A percentile compares a stretch with the other conserved stretches of the same genome.
Conservation (phyloP, 2,888 invertebrate genomes). For the Sepioteuthis lessoniana region DNA sequence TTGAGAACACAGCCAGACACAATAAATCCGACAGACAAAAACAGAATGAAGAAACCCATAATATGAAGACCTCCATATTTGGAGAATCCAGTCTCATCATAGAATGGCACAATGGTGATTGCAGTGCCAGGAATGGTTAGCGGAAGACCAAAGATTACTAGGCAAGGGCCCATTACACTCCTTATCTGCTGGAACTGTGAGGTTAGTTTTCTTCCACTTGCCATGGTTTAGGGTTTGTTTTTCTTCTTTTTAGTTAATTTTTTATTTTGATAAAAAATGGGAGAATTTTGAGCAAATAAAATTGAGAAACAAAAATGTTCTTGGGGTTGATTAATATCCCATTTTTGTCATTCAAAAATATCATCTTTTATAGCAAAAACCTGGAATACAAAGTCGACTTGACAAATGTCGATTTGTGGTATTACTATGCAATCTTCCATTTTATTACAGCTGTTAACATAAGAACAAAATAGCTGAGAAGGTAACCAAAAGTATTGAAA, state of each 20-base stretch:
- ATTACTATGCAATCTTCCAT: not conserved
- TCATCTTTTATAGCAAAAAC: not conserved
- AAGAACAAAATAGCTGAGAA: not conserved
- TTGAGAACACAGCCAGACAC: constrained; percentile 52
- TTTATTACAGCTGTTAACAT: not conserved
- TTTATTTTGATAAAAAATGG: not conserved
- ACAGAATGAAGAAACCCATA: constrained; percentile 55
- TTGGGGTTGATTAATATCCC: not conserved
- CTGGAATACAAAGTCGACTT: not conserved
- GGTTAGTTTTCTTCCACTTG: constrained; percentile 35
- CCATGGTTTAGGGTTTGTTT: not conserved
- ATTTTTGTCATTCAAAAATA: not conserved
- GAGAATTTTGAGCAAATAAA: not conserved
- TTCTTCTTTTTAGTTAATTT: not conserved
- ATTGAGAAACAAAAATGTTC: not conserved
- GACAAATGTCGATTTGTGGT: not conserved
- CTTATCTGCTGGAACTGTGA: constrained; percentile 50
- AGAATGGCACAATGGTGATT: constrained; percentile 59
- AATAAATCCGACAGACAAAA: constrained; percentile 50
- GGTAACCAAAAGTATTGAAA: not conserved
- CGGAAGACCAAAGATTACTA: constrained; percentile 61
- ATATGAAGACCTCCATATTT: constrained; percentile 57
- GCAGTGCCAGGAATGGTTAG: constrained; percentile 60
- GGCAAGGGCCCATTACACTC: constrained; percentile 56
- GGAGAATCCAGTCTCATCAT: constrained; percentile 56